Percentiles rank a stretch among this genome's conserved stretches.
Conservation (phyloP, 2,888 invertebrate genomes). For the Plebejus anna region DNA sequence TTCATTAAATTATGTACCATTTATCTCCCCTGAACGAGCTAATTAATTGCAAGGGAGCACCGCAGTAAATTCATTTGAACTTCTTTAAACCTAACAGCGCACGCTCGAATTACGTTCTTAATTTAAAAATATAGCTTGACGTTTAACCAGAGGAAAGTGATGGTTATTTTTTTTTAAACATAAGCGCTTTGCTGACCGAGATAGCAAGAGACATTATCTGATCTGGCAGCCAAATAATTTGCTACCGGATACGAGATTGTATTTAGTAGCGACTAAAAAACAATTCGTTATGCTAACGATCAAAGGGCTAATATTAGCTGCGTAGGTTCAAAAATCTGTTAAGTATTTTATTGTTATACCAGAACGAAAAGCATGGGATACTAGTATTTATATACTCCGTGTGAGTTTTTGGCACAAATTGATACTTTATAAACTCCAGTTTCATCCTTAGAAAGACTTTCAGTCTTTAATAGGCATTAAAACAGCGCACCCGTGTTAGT, state of each 20-base stretch:
- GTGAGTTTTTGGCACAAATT: not conserved
- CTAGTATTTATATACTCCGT: not conserved
- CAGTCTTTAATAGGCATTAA: too few relatives aligned
- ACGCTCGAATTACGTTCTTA: conserved; percentile 17
- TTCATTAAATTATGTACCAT: conserved; percentile 27
- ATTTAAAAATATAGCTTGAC: conserved; percentile 23
- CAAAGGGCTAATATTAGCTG: not conserved
- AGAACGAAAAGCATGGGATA: not conserved
- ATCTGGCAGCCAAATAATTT: not conserved
- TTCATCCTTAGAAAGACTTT: too few relatives aligned
- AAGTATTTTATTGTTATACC: not conserved
- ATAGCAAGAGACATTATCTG: not conserved
- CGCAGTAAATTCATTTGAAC: conserved; percentile 23
- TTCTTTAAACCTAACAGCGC: conserved; percentile 24
- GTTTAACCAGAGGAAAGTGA: not conserved
- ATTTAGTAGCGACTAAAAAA: not conserved
- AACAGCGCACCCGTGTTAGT: too few relatives aligned
- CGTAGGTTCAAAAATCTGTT: not conserved
- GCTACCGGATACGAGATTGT: not conserved
- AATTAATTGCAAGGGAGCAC: conserved; percentile 16
- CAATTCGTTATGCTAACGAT: not conserved
- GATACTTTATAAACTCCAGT: too few relatives aligned
- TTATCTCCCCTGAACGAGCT: conserved; percentile 25
- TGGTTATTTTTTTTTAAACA: not conserved
- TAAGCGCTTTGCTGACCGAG: not conserved